Percentiles rank a stretch among this genome's conserved stretches.
phyloP scores from a whole-genome alignment of 2,113 vertebrate species.

The Notarius quadriscutis region DNA sequence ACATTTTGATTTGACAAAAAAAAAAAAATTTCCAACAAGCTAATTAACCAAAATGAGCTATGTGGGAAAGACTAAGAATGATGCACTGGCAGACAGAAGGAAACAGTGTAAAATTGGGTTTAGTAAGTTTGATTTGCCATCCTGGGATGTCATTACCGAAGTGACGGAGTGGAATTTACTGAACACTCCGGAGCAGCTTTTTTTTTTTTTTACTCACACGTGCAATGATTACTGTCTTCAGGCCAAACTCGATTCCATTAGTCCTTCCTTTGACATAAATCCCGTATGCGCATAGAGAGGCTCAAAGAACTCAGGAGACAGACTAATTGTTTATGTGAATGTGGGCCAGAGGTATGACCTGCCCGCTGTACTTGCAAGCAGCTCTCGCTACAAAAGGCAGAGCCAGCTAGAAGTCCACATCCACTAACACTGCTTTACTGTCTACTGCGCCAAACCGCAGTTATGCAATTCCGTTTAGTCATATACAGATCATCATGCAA shows the following conservation, averaged over 20 bases:
- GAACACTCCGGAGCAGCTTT: slow-evolving; percentile 46
- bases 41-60: neutral
- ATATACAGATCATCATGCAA: slow-evolving; percentile 15
- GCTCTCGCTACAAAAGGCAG: neutral
- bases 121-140: slow-evolving; percentile 26
- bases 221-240: slow-evolving; percentile 50
- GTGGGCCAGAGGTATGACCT: slow-evolving; percentile 21
- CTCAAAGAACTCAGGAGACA: neutral
- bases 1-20: neutral
- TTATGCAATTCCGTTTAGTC: slow-evolving; percentile 32
- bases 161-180: slow-evolving; percentile 39
- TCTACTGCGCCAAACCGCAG: slow-evolving; percentile 21
- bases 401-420: slow-evolving; percentile 5
- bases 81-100: neutral
- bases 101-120: neutral
- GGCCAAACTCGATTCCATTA: neutral
- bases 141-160: slow-evolving; percentile 30
- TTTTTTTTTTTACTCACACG: slow-evolving; percentile 29
- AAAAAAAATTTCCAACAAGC: neutral
- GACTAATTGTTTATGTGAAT: slow-evolving; percentile 14
- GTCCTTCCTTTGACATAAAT: slow-evolving; percentile 14
- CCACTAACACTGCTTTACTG: slow-evolving; percentile 15
- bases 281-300: neutral
- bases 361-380: neutral
- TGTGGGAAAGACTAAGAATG: neutral